Percentiles rank a stretch among this genome's conserved stretches.
Conservation (phyloP, 2,888 invertebrate genomes). For the Acholoe squamosa region DNA sequence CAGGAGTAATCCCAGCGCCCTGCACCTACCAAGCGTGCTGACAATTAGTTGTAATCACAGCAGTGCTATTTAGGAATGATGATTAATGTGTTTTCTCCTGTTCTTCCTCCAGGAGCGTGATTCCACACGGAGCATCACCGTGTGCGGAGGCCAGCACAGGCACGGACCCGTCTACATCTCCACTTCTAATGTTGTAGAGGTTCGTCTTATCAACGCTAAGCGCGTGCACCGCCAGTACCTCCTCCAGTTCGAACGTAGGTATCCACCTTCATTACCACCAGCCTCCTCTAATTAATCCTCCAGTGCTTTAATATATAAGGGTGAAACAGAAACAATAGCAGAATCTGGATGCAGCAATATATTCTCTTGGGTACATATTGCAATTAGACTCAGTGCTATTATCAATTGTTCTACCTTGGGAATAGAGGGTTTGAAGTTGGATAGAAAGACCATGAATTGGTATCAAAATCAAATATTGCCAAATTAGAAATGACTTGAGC, state of each 20-base stretch:
- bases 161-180: slow-evolving; percentile 54
- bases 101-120: slow-evolving; percentile 34
- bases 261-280: neutral
- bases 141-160: slow-evolving; percentile 59
- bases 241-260: slow-evolving; percentile 46
- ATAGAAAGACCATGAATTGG: neutral
- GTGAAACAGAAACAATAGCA: too few relatives aligned
- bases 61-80: neutral
- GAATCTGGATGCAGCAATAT: too few relatives aligned
- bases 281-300: neutral
- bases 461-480: neutral
- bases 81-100: neutral
- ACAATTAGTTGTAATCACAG: neutral
- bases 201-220: slow-evolving; percentile 61
- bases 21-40: neutral
- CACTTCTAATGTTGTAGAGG: slow-evolving; percentile 61
- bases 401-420: neutral
- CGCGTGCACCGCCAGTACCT: slow-evolving; percentile 58
- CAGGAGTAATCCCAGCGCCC: too few relatives aligned
- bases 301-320: too few relatives aligned
- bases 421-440: neutral
- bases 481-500: neutral
- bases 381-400: neutral
- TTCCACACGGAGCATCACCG: slow-evolving; percentile 56
- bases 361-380: neutral